phyloP scores from a whole-genome alignment of 2,113 vertebrate genomes.

The Actenoides hombroni region DNA sequence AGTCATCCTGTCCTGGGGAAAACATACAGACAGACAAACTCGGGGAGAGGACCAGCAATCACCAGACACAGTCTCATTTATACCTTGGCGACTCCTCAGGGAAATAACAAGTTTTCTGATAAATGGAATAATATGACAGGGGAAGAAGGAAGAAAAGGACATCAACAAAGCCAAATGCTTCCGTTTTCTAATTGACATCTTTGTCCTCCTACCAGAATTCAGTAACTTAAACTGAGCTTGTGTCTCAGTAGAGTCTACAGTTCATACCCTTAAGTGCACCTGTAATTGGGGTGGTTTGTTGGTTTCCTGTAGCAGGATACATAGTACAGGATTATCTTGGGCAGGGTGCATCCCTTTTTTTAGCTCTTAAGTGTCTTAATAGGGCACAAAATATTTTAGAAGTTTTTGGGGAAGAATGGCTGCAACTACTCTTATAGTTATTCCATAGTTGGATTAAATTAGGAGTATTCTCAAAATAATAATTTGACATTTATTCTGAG shows the following conservation, averaged over 20 bases:
- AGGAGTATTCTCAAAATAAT: background rate
- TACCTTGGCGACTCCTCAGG: background rate
- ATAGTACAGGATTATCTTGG: background rate
- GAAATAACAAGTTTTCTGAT: background rate
- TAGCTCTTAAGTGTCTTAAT: background rate
- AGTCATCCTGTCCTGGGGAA: background rate
- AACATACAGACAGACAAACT: background rate
- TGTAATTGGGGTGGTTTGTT: background rate
- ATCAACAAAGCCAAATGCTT: background rate
- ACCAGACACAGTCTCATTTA: background rate
- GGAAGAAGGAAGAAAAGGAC: background rate
- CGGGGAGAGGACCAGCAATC: background rate
- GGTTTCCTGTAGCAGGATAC: background rate
- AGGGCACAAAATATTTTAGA: background rate
- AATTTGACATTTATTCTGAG: background rate
- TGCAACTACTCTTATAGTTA: background rate
- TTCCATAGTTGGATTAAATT: background rate
- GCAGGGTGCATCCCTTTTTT: background rate
- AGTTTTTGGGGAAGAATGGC: background rate
- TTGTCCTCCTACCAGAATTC: background rate
- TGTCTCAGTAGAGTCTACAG: background rate
- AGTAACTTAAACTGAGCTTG: background rate
- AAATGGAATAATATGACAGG: background rate
- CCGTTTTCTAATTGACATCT: background rate
- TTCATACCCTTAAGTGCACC: no score